Percentiles rank a stretch among this genome's conserved stretches.
phyloP scores from a whole-genome alignment of 2,113 vertebrate genomes.

The Cebidichthys violaceus region DNA sequence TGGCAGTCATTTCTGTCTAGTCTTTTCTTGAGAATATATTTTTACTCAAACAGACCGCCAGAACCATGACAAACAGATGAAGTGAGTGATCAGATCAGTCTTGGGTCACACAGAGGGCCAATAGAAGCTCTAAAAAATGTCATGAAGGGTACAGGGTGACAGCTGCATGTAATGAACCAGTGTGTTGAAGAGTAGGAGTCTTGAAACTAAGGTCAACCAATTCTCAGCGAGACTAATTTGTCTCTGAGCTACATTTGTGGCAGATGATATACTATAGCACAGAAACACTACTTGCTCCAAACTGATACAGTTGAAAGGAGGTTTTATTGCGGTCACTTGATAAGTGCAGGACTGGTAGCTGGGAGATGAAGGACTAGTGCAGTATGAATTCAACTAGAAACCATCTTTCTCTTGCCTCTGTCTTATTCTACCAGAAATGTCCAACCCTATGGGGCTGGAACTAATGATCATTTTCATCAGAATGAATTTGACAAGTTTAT shows the following conservation, averaged over 20 bases:
- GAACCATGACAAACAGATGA: constrained; percentile 38
- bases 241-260: constrained; percentile 11
- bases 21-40: constrained; percentile 21
- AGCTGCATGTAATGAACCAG: constrained; percentile 47
- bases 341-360: constrained; percentile 12
- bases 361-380: constrained; percentile 1
- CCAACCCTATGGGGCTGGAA: not conserved
- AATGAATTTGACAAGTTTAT: not conserved
- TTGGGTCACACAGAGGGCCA: constrained; percentile 33
- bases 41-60: constrained; percentile 13
- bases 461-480: not conserved
- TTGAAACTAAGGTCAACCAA: constrained; percentile 48
- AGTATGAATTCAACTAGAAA: constrained; percentile 9
- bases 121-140: constrained; percentile 32
- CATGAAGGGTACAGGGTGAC: constrained; percentile 30
- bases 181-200: constrained; percentile 27
- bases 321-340: constrained; percentile 17
- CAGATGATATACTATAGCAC: constrained; percentile 13
- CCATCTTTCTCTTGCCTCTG: not conserved
- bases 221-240: constrained; percentile 41
- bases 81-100: constrained; percentile 43
- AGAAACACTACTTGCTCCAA: constrained; percentile 1
- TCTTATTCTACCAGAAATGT: not conserved
- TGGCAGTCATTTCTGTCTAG: not conserved
- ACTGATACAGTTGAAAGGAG: constrained; percentile 34